Base-by-base conservation (phyloP, 2,113 vertebrate genomes). In the Carlito syrichta region DNA sequence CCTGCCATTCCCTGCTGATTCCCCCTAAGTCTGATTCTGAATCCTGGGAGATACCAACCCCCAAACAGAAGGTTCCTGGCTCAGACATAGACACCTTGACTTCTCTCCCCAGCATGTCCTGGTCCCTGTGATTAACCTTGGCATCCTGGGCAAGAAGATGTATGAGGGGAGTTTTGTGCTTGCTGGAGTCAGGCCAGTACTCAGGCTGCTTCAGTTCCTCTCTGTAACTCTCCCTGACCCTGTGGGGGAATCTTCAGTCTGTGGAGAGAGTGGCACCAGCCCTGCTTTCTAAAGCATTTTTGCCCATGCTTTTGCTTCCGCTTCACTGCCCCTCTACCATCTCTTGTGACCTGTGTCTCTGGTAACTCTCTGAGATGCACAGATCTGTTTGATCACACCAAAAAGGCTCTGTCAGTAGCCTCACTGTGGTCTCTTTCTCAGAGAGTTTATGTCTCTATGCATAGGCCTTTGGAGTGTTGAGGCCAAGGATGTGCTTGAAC, bases 221-320 rank as follows among this genome's bases (percentile, higher is more conserved):
- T 60, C 76, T 68, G 12, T 27, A 0, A 13, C 52, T 25, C 43
- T 32, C 23, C 23, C 30, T 30, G 50, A 60, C 81, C 68, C 62
- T 6, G 38, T 7, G 4, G n/a, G 30, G 19, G 16, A 48, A 3
- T 32, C 92, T 35, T 69, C n/a, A n/a, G 5, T 88, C 79, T 66
- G 0, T 3, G 1, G 20, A 38, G 2, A 25, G 60, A 1, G 2
- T 32, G 54, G 45, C n/a, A 8, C 13, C 60, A 23, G 50, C 76
- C 58, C 76, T 89, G 38, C 56, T 71, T 35, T 87, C 22, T 58
- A 19, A 78, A 45, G 77, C 85, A 5, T 43, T 23, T 38, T 69
- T 76, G 73, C 86, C 23, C 76, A 68, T 50, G 12, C 35, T 76
- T 78, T 20, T 56, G n/a, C 58, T 91, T 93, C 68, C 56, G 9